Base-by-base conservation (phyloP, 2,888 invertebrate species). In the Orthosia gracilis region DNA sequence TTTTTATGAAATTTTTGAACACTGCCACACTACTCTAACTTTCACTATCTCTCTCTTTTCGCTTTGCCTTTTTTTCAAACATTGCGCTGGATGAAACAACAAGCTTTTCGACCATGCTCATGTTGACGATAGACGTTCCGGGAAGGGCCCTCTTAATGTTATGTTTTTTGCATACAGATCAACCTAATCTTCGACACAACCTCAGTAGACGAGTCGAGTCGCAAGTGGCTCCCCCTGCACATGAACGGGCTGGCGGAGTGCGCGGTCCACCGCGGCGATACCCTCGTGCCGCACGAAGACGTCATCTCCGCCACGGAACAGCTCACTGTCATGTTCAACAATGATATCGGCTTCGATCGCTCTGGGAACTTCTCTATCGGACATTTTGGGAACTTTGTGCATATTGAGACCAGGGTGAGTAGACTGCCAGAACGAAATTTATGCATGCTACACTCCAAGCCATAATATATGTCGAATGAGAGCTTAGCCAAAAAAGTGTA, bases 301-400 rank as follows among this genome's bases (percentile, higher is more conserved):
- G 97, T 99, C 26, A 98, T 99, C n/a, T 97, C 98, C 0, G 97
- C 98, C 88, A 97, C 98, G 49, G 98, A 98, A 89, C 97, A 97
- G 69, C 98, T 98, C 84, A 98, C 98, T 0, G 97, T 98, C 31
- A 94, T 96, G 47, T 97, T 97, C 79, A 92, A 91, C n/a, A 96
- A 97, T 18, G 93, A 97, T 55, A 93, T 98, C 17, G 98, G 98
- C 0, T 94, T 98, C 45, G 97, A 97, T n/a, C 92, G 94, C 7
- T 83, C 90, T 9, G 91, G 94, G 62, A 92, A 97, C 82, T 98
- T 98, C 93, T 95, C 97, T 31, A 98, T 98, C 83, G 98, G 98
- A 18, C 94, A 96, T n/a, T 98, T 97, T 88, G 97, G 98, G 9
- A 97, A 98, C 82, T 97, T 97, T 62, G 97, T 97, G 1, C 95